Base-by-base conservation (phyloP, 1,140 invertebrate species). In the Diabrotica undecimpunctata region DNA sequence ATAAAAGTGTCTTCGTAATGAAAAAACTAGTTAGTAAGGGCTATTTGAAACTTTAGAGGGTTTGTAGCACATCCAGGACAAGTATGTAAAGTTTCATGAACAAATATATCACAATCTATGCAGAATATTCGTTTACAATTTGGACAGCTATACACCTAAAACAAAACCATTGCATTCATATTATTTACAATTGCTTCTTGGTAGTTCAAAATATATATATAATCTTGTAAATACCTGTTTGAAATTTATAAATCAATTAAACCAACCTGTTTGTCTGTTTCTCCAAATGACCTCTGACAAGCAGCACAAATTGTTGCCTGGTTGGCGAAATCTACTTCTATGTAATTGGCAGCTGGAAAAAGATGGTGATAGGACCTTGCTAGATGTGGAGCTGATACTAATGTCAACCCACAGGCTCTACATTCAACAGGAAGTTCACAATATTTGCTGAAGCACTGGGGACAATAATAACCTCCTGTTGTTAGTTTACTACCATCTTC, bases 391-490 rank as follows among this genome's bases (percentile, higher is more conserved):
- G 97, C 95, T 6, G 96, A 98, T 5, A 98, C 96, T n/a, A 99
- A 81, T 5, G 95, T 98, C 35, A 99, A 82, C 9, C 93, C 94
- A 82, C 97, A 99, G 10, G 92, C 90, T 76, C 90, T 87, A 79
- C 97, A 99, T 81, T 99, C 97, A 0, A 96, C 93, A 0, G 97
- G 97, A 67, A 99, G 84, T 79, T 98, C 95, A 81, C 97, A 99
- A 80, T 98, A 98, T 82, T 98, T 97, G 79, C 93, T 94, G 66
- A 89, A 87, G 81, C 97, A 99, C 77, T 98, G 95, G 25, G 95
- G 96, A 79, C 96, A 99, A 73, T 96, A 90, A 77, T 97, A 98
- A 4, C 96, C 96, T 11, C 85, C 87, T 41, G 86, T 85, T 73
- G 80, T 88, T 64, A 87, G 79, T 77, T 86, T 87, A 61, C 85